Base-by-base conservation (phyloP, 1,140 invertebrate species). In the Mizuhopecten yessoensis region DNA sequence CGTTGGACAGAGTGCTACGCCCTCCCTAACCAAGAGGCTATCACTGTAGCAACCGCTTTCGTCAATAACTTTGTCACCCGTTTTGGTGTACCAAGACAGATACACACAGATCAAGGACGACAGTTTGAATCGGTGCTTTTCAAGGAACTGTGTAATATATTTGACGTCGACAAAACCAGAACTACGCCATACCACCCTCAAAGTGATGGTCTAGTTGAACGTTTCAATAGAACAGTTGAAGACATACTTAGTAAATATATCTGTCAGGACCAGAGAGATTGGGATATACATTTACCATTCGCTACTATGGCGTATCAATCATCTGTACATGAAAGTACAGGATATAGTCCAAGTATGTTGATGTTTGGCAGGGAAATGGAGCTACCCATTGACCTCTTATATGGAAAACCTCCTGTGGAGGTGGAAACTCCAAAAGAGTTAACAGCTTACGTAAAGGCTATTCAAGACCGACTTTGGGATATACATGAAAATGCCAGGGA, bases 11-110 rank as follows among this genome's bases (percentile, higher is more conserved):
- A 89, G 17, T 49, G 33, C 11, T 89, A 86, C 20, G 49, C 88
- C 1, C 9, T 89, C 33, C 33, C 57, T 0, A 33, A 95, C 36
- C 45, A 92, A 86, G 93, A 88, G 33, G 92, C 94, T 29, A n/a
- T 29, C 0, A 95, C 95, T 2, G 91, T 96, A 13, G 96, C 95
- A 7, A 91, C 95, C 92, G 96, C n/a, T 92, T 45, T 45, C 17
- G 9, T 96, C 0, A 87, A 94, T 33, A 88, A 96, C 20, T 90
- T 95, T n/a, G 86, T 97, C 23, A 94, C 91, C 87, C 89, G 94
- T 7, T 95, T 94, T 88, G 96, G 97, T 15, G 90, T 95, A 0
- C 96, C 96, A 0, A 42, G 42, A 45, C 10, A 45, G 17, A 17
- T 45, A 1, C 17, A 13, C 9, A 45, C 42, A 10, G 42, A 20